Evolutionary conservation across 2,113 vertebrate species (phyloP), one percentile per base, ranked within the genome.

Genomic region (Nymphicus hollandicus): DNA sequence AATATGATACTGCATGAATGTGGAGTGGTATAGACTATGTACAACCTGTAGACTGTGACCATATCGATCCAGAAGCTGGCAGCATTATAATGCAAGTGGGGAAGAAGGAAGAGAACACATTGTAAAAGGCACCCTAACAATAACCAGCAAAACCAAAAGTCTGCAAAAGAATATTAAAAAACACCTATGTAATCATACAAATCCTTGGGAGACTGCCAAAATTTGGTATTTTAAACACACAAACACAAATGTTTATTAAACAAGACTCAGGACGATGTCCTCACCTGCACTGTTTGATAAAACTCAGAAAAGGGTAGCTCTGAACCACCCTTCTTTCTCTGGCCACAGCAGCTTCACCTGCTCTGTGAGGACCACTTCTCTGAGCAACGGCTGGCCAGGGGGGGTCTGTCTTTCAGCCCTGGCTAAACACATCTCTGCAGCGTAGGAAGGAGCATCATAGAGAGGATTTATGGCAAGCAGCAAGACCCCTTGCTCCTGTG

Each of bases 311-410:
- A 74, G 39, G 18, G 37, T 17, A 74, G 61, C n/a, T 28, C 61
- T 25, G 23, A 63, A 37, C 20, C 19, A n/a, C 20, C 6, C 19
- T 10, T 49, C 24, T 50, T 79, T 44, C 23, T 31, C 33, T 37
- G 39, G 23, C n/a, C 56, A 81, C 23, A 41, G 72, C 41, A 39
- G 22, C 33, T 58, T 35, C 25, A 24, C 33, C 35, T 17, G 44
- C 22, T 20, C 44, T 24, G 17, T 4, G 24, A 22, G 65, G 33
- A 39, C 29, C 0, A 0, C 37, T 66, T 10, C 65, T 66, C 69
- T 5, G 11, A 58, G 58, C 37, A 44, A 24, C 2, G 47, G 10
- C 68, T 73, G 58, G 29, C 37, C 18, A 16, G 13, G 6, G 28
- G 11, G 17, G 9, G 29, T 31, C 22, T 27, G 9, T 9, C 20